Conservation (phyloP, 2,797 vertebrate genomes). For the Anguilla pacifica region DNA sequence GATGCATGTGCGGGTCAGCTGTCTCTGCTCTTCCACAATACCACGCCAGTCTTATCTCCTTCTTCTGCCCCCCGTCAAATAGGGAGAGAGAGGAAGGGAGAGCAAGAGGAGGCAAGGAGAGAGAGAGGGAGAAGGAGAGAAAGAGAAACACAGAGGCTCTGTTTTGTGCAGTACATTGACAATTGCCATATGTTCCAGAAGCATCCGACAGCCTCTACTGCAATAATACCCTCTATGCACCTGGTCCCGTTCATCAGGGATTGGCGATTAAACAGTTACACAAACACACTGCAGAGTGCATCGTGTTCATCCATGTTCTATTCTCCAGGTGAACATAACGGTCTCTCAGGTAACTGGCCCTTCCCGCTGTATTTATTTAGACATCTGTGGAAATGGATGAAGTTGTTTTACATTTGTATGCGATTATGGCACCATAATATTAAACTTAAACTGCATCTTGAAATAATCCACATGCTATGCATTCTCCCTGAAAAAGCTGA, state of each 20-base stretch:
- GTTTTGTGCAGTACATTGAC: background rate
- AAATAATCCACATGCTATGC: background rate
- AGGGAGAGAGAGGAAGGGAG: background rate
- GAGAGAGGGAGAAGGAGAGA: no score
- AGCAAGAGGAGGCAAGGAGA: background rate
- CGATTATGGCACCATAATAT: background rate
- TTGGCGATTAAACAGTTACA: background rate
- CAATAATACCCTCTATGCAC: background rate
- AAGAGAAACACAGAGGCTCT: background rate
- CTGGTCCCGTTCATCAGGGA: background rate
- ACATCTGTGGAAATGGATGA: background rate
- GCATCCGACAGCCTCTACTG: background rate
- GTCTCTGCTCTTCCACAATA: background rate
- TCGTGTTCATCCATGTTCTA: background rate
- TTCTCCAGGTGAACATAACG: background rate
- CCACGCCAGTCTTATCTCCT: background rate
- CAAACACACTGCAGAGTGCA: background rate
- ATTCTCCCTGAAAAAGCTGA: background rate
- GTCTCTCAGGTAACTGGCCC: background rate
- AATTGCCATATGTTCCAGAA: conserved; percentile 12
- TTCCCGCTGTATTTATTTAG: background rate
- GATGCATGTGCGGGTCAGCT: background rate
- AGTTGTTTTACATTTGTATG: background rate
- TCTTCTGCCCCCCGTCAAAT: background rate
- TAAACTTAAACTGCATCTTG: background rate